Percentiles rank a stretch among this genome's conserved stretches.
Conservation (phyloP, 2,113 vertebrate species). For the Rostratula benghalensis region DNA sequence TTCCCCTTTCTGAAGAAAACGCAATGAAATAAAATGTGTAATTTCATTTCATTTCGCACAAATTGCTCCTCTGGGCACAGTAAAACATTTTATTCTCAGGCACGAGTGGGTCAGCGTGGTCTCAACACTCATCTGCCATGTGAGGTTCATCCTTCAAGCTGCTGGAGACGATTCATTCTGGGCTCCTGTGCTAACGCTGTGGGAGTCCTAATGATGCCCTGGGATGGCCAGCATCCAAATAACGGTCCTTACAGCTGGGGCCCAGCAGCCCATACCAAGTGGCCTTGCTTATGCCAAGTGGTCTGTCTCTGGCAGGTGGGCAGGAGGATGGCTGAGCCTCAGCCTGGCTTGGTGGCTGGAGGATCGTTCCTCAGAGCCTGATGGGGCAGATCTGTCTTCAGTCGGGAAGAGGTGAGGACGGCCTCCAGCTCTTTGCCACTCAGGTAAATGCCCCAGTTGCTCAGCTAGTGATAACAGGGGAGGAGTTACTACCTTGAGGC, state of each 20-base stretch:
- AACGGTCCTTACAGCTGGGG: background rate
- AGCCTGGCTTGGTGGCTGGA: background rate
- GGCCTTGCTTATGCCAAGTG: too few species aligned
- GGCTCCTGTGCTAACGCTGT: background rate
- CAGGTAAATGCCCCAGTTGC: background rate
- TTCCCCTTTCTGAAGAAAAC: background rate
- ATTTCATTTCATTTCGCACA: background rate
- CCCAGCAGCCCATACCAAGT: too few species aligned
- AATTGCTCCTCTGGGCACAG: background rate
- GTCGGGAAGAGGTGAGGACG: fast-evolving
- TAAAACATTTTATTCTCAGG: background rate
- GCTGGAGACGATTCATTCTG: background rate
- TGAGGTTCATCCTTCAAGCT: background rate
- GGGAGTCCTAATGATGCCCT: background rate
- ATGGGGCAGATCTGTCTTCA: background rate
- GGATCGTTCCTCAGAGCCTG: background rate
- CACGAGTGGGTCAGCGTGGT: background rate
- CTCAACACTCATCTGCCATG: background rate
- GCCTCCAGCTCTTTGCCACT: background rate
- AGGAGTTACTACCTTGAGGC: background rate
- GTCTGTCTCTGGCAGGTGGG: background rate
- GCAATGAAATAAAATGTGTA: background rate
- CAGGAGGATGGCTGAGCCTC: background rate
- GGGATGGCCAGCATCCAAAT: fast-evolving
- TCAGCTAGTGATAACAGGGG: background rate